Evolutionary conservation across 2,888 invertebrate species (phyloP).

Genomic region (Phyto melanocephala): DNA sequence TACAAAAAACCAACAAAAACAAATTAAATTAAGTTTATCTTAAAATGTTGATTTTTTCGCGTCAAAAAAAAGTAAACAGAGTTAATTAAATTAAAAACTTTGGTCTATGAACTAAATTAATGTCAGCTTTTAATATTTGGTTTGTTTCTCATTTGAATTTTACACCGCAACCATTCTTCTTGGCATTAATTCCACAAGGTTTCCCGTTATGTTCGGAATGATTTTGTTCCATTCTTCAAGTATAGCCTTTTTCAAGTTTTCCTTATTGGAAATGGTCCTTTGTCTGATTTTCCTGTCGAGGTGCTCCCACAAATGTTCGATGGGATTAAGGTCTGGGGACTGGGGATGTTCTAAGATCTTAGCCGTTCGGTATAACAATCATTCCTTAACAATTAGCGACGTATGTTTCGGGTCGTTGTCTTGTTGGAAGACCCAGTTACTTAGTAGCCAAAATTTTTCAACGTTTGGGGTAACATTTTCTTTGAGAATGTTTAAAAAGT

Average conservation of each 20-base stretch:
- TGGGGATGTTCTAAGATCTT: constrained; percentile 11
- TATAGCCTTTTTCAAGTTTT: background rate
- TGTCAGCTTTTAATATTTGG: no score
- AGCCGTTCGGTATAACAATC: constrained; percentile 8
- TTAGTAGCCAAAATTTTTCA: background rate
- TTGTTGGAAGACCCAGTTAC: background rate
- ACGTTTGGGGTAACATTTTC: background rate
- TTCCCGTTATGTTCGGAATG: background rate
- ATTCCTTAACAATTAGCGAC: constrained; percentile 16
- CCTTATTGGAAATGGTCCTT: background rate
- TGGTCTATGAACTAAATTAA: no score
- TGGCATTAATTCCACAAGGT: constrained; percentile 1
- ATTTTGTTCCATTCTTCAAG: constrained; percentile 9
- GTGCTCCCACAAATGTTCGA: constrained; percentile 13
- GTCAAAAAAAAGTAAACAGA: no score
- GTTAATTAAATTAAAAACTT: no score
- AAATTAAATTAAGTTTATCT: no score
- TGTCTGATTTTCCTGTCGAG: background rate
- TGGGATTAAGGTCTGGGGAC: constrained; percentile 23
- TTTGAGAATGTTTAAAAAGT: background rate
- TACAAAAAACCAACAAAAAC: no score
- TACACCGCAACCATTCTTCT: no score
- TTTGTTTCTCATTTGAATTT: no score
- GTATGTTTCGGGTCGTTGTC: constrained; percentile 20
- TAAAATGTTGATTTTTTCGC: no score